Conservation (phyloP, 2,797 vertebrate species). For the Discoglossus pictus region DNA sequence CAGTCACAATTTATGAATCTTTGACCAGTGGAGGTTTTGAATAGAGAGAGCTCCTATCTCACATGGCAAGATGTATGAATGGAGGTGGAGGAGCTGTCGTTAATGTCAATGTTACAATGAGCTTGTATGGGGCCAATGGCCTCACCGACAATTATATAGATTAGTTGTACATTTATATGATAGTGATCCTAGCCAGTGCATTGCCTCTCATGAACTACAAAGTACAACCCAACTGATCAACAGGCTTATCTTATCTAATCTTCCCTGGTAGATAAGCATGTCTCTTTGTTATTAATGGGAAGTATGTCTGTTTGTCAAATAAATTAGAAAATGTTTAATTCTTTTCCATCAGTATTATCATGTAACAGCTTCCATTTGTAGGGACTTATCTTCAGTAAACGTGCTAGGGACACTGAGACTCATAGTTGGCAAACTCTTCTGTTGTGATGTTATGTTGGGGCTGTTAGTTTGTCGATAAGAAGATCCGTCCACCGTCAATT, state of each 20-base stretch:
- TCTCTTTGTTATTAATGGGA: not conserved
- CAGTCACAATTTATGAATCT: too few species aligned
- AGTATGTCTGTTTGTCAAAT: slow-evolving; percentile 20
- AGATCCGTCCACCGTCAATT: not conserved
- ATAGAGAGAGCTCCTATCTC: too few species aligned
- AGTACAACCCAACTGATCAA: not conserved
- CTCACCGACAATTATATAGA: too few species aligned
- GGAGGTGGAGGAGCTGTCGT: too few species aligned
- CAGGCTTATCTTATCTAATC: slow-evolving; percentile 8
- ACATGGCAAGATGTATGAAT: too few species aligned
- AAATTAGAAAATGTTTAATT: slow-evolving; percentile 18
- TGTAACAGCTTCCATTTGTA: slow-evolving; percentile 27
- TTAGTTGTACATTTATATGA: too few species aligned
- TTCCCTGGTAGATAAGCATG: slow-evolving; percentile 1
- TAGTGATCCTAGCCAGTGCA: not conserved
- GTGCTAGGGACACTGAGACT: slow-evolving; percentile 30
- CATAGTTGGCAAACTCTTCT: slow-evolving; percentile 32
- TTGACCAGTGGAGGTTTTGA: too few species aligned
- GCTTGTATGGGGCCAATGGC: too few species aligned
- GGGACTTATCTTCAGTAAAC: slow-evolving; percentile 38
- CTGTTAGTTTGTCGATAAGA: slow-evolving; percentile 36
- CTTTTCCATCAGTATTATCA: slow-evolving; percentile 29
- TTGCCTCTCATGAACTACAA: not conserved
- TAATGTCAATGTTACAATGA: too few species aligned
- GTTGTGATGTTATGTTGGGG: slow-evolving; percentile 17